Base-by-base conservation (phyloP, 1,140 invertebrate genomes). In the Pogonus chalceus region DNA sequence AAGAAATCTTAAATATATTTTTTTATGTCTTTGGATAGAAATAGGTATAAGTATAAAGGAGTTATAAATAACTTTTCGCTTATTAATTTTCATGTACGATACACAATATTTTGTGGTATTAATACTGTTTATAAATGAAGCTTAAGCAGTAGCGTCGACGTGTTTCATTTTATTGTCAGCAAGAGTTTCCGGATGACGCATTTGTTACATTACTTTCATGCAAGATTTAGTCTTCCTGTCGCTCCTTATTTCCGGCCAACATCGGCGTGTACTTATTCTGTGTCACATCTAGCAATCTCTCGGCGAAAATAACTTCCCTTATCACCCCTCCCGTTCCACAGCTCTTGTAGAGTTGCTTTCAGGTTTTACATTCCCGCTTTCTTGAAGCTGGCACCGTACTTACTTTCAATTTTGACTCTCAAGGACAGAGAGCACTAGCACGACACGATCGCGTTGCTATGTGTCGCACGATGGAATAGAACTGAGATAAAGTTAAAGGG, bases 151-250 rank as follows among this genome's bases (percentile, higher is more conserved):
- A 7, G 26, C 26, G 26, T 31, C 14, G 26, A 7, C 26, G 26
- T 31, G 4, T 43, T 43, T 43, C 37, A 43, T 43, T 43, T 43
- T 9, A 43, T 43, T 43, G 37, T 43, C 37, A 43, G 3, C 18
- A 16, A 10, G 37, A 43, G 9, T 43, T 43, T 43, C 18, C 18
- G 9, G 9, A 43, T 18, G 37, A 43, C 18, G 18, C 18, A 43
- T 43, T 43, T 16, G 37, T 43, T 43, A 43, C 37, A 43, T 43
- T 12, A 43, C 37, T 43, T 43, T 18, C 37, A 43, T 43, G 37
- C 37, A 43, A 43, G 37, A 43, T 43, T 43, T 43, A 43, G 37
- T 43, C 37, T 43, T 7, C 37, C 18, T 43, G 37, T 43, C 37
- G 37, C 37, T 43, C 18, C 37, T 43, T 43, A 43, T 43, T 43